phyloP scores from a whole-genome alignment of 2,797 vertebrate species.

The Leptoclinus maculatus region DNA sequence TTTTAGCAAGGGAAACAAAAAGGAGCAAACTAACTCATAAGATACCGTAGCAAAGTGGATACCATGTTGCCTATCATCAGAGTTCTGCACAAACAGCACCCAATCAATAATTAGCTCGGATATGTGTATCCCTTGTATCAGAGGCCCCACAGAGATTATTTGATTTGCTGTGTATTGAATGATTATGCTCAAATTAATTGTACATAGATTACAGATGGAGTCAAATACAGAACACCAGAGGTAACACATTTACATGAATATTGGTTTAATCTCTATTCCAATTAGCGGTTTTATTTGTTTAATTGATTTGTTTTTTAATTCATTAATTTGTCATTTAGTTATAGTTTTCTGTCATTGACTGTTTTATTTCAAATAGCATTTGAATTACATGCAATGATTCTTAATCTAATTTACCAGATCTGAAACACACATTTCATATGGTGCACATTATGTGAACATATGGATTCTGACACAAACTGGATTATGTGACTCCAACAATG shows the following conservation, averaged over 20 bases:
- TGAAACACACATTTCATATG: background rate
- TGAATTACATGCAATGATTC: background rate
- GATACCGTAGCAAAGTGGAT: conserved; percentile 33
- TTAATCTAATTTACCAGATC: background rate
- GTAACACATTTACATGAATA: conserved; percentile 28
- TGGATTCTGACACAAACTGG: background rate
- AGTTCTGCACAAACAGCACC: conserved; percentile 43
- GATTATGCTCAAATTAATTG: conserved; percentile 67
- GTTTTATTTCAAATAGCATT: background rate
- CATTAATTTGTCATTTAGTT: background rate
- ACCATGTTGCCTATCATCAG: conserved; percentile 28
- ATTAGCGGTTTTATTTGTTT: conserved; percentile 2
- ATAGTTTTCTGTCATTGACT: background rate
- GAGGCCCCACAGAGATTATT: conserved; percentile 59
- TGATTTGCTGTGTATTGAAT: conserved; percentile 67
- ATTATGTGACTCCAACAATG: conserved; percentile 19
- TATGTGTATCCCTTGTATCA: conserved; percentile 65
- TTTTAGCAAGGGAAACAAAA: conserved; percentile 36
- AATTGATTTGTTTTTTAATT: background rate
- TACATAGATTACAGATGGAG: conserved; percentile 40
- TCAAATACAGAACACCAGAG: conserved; percentile 40
- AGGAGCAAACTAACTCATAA: conserved; percentile 25
- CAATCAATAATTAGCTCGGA: conserved; percentile 77
- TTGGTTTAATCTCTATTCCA: conserved; percentile 32
- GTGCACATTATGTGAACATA: conserved; percentile 19